Conservation (phyloP, 35 echinoderm and acorn worm genomes). For the Heliocidaris erythrogramma region DNA sequence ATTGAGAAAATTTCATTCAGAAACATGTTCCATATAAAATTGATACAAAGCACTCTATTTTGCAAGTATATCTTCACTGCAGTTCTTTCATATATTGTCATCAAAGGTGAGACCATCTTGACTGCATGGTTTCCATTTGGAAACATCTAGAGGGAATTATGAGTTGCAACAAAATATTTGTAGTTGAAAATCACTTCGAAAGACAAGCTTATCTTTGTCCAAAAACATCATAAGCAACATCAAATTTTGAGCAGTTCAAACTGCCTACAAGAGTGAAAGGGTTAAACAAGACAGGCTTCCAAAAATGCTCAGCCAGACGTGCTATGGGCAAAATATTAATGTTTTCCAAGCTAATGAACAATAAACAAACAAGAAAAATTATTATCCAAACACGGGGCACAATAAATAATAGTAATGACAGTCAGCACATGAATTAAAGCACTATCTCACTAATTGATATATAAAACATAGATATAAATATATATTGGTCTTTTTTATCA, state of each 20-base stretch:
- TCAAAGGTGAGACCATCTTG: no score
- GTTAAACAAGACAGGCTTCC: not conserved
- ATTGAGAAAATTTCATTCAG: no score
- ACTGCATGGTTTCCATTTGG: no score
- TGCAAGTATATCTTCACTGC: no score
- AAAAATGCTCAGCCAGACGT: constrained; percentile 7
- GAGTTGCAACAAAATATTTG: no score
- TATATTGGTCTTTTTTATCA: not conserved
- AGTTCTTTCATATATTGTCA: no score
- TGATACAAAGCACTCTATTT: no score
- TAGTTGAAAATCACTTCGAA: no score
- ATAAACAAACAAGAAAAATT: not conserved
- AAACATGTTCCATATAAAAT: no score
- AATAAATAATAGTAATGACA: constrained; percentile 17
- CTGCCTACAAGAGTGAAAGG: not conserved
- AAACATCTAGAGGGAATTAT: no score
- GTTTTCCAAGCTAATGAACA: constrained; percentile 18
- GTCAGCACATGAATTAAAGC: not conserved
- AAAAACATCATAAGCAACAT: not conserved
- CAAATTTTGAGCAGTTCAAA: not conserved
- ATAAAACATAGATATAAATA: not conserved
- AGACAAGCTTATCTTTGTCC: not conserved
- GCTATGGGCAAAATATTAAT: constrained; percentile 15
- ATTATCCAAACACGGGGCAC: not conserved
- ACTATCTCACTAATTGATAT: constrained; percentile 1